phyloP scores from a whole-genome alignment of 2,113 vertebrate species.

The Oreocharis arfaki region DNA sequence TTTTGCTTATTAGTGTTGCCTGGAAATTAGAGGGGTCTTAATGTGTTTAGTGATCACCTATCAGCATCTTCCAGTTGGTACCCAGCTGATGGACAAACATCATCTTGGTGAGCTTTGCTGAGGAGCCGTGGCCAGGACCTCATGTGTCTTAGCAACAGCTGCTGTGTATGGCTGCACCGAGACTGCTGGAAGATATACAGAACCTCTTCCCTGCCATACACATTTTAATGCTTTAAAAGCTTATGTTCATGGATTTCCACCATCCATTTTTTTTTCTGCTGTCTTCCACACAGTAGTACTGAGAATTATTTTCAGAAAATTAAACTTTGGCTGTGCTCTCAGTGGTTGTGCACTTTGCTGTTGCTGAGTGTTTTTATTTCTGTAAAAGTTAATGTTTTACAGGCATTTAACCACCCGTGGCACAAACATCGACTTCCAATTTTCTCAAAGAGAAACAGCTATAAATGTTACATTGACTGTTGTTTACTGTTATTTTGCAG shows the following conservation, averaged over 20 bases:
- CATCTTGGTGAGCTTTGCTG: not conserved
- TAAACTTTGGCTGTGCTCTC: not conserved
- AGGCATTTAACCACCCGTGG: not conserved
- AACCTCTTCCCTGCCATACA: not conserved
- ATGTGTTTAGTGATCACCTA: not conserved
- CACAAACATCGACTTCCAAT: not conserved
- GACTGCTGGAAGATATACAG: not conserved
- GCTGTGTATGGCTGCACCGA: accelerated
- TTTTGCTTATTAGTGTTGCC: not conserved
- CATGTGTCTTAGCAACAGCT: not conserved
- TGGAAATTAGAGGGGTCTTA: not conserved
- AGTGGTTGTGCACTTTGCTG: not conserved
- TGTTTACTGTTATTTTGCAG: not conserved
- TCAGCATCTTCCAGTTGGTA: not conserved
- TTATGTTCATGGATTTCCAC: not conserved
- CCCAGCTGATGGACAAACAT: not conserved
- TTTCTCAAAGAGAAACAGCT: not conserved
- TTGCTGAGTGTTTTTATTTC: not conserved
- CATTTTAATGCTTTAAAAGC: not conserved
- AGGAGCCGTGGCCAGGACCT: accelerated
- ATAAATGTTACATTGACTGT: not conserved
- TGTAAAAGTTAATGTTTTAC: slow-evolving; percentile 1
- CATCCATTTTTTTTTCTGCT: not conserved
- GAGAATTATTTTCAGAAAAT: not conserved
- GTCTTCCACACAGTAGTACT: not conserved